Evolutionary conservation across 2,797 vertebrate genomes (phyloP), one percentile per base, ranked within the genome.

Genomic region (Fratercula arctica): DNA sequence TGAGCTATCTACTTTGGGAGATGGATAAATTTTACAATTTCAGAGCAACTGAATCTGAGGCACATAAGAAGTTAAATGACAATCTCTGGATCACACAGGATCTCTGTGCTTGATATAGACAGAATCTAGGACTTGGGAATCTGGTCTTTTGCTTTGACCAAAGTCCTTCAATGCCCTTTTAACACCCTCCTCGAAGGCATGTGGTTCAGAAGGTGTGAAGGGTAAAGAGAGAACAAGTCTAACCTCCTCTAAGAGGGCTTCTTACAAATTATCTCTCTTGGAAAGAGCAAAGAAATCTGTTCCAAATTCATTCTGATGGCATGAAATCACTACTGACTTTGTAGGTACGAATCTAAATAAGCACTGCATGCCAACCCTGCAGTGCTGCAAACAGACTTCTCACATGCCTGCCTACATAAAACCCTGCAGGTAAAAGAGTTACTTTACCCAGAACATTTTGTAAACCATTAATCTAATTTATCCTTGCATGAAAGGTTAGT

Each of bases 401-500:
- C 84, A 85, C 60, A 81, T 79, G 77, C 80, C 68, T 86, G 72
- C 61, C 63, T 80, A 56, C 61, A 29, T 86, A 86, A 96, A 95
- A 93, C 73, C 69, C 87, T 79, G 67, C n/a, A 93, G 85, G 84
- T 74, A 89, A 85, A 85, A 95, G 53, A 91, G 61, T 91, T 87
- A 91, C 89, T 94, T 95, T 93, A 91, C 53, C 76, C 85, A 86
- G 92, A 93, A 96, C 90, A 95, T 92, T 97, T 93, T 96, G 92
- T 96, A 95, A 88, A 94, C 80, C 82, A 95, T 97, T 96, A 98
- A 96, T 96, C 93, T 95, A 87, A 74, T 12, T 66, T 77, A 87
- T 12, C 81, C 78, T 96, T 92, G 80, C 85, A 53, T 82, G 92
- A 95, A 87, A 86, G 33, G 66, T 96, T 93, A 96, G 60, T 96